Conservation (phyloP, 1,140 invertebrate species). For the Eueides isabella region DNA sequence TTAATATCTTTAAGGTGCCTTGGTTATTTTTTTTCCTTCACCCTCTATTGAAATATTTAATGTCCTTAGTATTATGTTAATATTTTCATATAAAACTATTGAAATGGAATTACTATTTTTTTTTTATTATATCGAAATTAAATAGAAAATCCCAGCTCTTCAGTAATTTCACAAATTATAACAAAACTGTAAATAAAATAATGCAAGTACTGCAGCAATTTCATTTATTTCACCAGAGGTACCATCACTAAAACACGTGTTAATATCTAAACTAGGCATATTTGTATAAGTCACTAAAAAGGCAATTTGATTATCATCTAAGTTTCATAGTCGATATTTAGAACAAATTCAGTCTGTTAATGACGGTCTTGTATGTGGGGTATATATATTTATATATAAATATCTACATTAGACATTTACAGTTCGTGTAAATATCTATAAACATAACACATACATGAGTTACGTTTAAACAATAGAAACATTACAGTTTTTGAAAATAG, state of each 20-base stretch:
- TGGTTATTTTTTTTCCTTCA: no score
- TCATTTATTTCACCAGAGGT: conserved; percentile 46
- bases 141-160: no score
- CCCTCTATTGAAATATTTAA: no score
- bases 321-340: conserved; percentile 12
- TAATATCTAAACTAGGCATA: conserved; percentile 40
- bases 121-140: no score
- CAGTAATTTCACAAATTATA: not conserved
- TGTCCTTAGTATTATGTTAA: no score
- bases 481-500: not conserved
- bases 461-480: not conserved
- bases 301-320: conserved; percentile 54
- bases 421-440: conserved; percentile 4
- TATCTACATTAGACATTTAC: no score
- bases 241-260: conserved; percentile 51
- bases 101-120: no score
- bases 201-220: conserved; percentile 33
- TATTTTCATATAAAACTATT: no score
- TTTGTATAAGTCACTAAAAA: conserved; percentile 56
- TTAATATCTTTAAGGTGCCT: no score
- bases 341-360: conserved; percentile 10
- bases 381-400: no score
- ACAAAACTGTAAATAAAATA: conserved; percentile 36
- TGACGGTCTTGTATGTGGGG: not conserved
- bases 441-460: conserved; percentile 4